phyloP scores from a whole-genome alignment of 2,113 vertebrate species.

The Copsychus sechellarum region DNA sequence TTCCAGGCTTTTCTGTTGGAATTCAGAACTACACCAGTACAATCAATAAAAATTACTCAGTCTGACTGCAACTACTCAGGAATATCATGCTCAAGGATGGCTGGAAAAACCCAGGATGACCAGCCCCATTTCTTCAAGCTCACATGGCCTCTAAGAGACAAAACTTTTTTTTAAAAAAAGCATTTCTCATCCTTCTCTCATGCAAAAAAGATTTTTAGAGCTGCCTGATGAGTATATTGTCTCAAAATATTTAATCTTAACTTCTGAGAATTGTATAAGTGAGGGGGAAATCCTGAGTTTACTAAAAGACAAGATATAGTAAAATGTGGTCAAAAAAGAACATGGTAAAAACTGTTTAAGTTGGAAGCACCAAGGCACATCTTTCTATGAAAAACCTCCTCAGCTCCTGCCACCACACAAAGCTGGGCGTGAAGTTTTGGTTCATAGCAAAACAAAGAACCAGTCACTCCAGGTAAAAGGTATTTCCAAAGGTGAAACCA shows the following conservation, averaged over 20 bases:
- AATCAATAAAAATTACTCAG: background rate
- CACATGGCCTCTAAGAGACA: background rate
- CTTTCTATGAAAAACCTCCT: background rate
- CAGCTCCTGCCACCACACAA: background rate
- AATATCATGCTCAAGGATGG: background rate
- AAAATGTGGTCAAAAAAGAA: background rate
- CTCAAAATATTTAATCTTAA: background rate
- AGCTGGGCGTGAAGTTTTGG: background rate
- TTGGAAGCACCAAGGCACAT: background rate
- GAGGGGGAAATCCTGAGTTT: background rate
- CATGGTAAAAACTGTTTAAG: background rate
- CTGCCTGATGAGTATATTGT: background rate
- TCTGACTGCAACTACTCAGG: background rate
- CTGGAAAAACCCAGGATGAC: background rate
- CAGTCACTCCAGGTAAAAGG: background rate
- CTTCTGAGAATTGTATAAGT: background rate
- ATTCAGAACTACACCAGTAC: background rate
- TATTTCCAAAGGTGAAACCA: background rate
- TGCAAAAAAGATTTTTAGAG: background rate
- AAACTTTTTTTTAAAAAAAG: background rate
- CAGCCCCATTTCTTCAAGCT: background rate
- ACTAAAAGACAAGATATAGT: background rate
- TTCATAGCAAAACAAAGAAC: background rate
- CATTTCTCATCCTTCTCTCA: background rate
- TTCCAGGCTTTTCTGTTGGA: background rate